A percentile compares a stretch with the other conserved stretches of the same genome.
Evolutionary conservation across 1,140 invertebrate genomes (phyloP).

Genomic region (Hypsibius dujardini): DNA sequence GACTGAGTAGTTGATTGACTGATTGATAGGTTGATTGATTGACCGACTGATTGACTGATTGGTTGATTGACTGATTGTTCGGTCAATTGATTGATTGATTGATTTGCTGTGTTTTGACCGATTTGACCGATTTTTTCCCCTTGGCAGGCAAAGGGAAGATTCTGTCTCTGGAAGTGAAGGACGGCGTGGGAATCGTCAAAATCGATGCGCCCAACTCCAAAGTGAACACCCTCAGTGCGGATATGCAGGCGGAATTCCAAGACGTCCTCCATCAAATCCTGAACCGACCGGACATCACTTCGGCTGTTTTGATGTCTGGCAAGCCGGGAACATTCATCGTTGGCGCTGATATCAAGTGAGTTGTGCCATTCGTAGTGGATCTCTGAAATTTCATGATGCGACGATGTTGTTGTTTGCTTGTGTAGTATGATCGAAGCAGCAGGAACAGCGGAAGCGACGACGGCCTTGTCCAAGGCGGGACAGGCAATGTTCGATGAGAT

Average conservation of each 20-base stretch:
- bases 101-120: no score
- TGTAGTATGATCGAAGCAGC: constrained; percentile 40
- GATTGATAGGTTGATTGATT: no score
- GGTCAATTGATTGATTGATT: no score
- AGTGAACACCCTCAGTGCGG: no score
- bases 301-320: constrained; percentile 78
- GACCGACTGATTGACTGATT: no score
- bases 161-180: no score
- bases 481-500: constrained; percentile 54
- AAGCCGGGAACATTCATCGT: constrained; percentile 92
- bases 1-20: no score
- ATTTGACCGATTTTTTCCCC: no score
- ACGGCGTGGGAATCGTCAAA: no score
- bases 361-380: constrained; percentile 30
- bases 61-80: no score
- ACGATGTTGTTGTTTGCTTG: constrained; percentile 20
- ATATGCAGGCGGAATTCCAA: constrained; percentile 61
- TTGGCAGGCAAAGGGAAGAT: no score
- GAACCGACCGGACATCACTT: constrained; percentile 51
- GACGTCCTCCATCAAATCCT: constrained; percentile 52
- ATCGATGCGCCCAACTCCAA: no score
- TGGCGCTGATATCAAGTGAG: constrained; percentile 69
- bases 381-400: constrained; percentile 39
- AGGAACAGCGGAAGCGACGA: constrained; percentile 59
- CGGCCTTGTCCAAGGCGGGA: constrained; percentile 44